Evolutionary conservation across 1,140 invertebrate genomes (phyloP).

Genomic region (Harpegnathos saltator): DNA sequence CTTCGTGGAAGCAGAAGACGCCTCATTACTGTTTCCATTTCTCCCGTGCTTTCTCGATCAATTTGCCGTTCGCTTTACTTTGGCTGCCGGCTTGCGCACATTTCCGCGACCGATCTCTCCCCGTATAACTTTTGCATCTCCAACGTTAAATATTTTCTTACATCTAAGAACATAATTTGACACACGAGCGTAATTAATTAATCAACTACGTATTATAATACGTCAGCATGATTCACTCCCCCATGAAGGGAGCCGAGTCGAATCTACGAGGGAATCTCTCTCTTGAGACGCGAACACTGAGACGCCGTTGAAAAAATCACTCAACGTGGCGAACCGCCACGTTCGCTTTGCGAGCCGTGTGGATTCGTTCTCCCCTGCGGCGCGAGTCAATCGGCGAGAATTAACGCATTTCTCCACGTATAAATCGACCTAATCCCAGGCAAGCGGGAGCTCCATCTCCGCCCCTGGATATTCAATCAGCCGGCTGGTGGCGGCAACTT

Average conservation of each 20-base stretch:
- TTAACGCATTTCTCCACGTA: conserved; percentile 55
- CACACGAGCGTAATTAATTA: not conserved
- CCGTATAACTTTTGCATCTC: not conserved
- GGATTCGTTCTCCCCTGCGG: not conserved
- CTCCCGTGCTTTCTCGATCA: not conserved
- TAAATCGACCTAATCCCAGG: conserved; percentile 63
- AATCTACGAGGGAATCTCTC: too few relatives aligned
- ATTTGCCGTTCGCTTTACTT: conserved; percentile 12
- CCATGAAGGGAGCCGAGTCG: too few relatives aligned
- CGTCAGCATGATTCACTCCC: not conserved
- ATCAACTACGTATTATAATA: not conserved
- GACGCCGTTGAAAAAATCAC: not conserved
- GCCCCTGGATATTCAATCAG: conserved; percentile 72
- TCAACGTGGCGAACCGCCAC: not conserved
- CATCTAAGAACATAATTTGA: not conserved
- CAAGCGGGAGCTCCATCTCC: conserved; percentile 68
- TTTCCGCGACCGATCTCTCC: not conserved
- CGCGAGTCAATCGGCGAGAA: conserved; percentile 6
- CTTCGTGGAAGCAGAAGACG: not conserved
- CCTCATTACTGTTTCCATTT: not conserved
- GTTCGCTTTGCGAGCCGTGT: not conserved
- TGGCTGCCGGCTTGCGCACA: not conserved
- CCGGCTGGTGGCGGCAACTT: conserved; percentile 60
- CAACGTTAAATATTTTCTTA: not conserved
- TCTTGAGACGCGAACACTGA: too few relatives aligned